Evolutionary conservation across 2,888 invertebrate species (phyloP).

Genomic region (Dexiosoma caninum): DNA sequence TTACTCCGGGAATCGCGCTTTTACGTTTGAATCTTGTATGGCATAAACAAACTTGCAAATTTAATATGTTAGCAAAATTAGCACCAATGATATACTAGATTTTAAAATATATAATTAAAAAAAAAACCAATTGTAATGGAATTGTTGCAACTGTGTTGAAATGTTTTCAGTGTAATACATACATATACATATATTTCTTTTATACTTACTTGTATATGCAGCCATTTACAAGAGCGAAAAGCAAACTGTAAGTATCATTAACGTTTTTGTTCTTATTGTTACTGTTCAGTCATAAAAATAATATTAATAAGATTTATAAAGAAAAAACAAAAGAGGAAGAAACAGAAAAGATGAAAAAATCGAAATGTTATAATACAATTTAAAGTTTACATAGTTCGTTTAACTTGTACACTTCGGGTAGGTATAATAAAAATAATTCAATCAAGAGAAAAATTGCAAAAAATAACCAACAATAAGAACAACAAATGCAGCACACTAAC

Average conservation of each 20-base stretch:
- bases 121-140: no score
- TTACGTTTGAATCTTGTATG: no score
- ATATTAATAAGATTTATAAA: constrained; percentile 51
- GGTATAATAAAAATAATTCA: constrained; percentile 67
- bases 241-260: constrained; percentile 48
- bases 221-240: constrained; percentile 16
- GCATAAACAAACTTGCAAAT: no score
- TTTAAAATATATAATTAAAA: no score
- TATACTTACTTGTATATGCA: constrained; percentile 4
- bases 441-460: constrained; percentile 59
- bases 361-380: no score
- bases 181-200: no score
- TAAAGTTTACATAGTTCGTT: background rate
- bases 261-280: background rate
- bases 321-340: background rate
- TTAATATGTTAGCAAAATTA: no score
- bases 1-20: no score
- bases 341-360: background rate
- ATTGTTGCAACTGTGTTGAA: no score
- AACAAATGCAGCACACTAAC: background rate
- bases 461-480: background rate
- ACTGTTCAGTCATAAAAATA: constrained; percentile 47
- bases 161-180: no score
- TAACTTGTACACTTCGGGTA: constrained; percentile 35
- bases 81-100: no score